Evolutionary conservation across 2,797 vertebrate species (phyloP).

Genomic region (Xenentodon cancila): DNA sequence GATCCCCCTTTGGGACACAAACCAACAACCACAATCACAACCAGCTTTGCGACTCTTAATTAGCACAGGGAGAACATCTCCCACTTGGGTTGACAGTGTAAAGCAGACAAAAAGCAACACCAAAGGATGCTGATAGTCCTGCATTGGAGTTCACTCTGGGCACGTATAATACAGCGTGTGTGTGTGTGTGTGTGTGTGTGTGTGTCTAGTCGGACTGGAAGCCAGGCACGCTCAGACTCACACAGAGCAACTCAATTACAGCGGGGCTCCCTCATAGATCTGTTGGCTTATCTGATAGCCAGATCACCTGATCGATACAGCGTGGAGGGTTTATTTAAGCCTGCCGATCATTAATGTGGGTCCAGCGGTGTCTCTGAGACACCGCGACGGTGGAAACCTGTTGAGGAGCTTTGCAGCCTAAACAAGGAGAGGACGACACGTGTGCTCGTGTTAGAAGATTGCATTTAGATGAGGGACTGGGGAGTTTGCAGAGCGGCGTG

Average conservation of each 20-base stretch:
- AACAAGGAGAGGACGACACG: slow-evolving; percentile 24
- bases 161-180: neutral
- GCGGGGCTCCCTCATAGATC: slow-evolving; percentile 69
- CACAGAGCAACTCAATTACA: slow-evolving; percentile 73
- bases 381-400: slow-evolving; percentile 56
- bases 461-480: neutral
- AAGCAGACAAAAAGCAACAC: slow-evolving; percentile 39
- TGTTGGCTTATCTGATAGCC: slow-evolving; percentile 77
- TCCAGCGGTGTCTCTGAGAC: slow-evolving; percentile 55
- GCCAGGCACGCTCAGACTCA: slow-evolving; percentile 20
- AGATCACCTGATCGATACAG: slow-evolving; percentile 77
- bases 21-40: slow-evolving; percentile 73
- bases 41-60: slow-evolving; percentile 75
- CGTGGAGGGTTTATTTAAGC: slow-evolving; percentile 74
- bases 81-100: slow-evolving; percentile 46
- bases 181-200: too few relatives aligned
- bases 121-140: slow-evolving; percentile 49
- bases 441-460: slow-evolving; percentile 1
- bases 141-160: slow-evolving; percentile 12
- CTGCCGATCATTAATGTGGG: slow-evolving; percentile 67
- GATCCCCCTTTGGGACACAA: slow-evolving; percentile 74
- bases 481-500: neutral
- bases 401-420: slow-evolving; percentile 51
- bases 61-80: slow-evolving; percentile 65
- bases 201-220: neutral